Conservation (phyloP, 2,113 vertebrate genomes). For the Ariopsis seemanni region DNA sequence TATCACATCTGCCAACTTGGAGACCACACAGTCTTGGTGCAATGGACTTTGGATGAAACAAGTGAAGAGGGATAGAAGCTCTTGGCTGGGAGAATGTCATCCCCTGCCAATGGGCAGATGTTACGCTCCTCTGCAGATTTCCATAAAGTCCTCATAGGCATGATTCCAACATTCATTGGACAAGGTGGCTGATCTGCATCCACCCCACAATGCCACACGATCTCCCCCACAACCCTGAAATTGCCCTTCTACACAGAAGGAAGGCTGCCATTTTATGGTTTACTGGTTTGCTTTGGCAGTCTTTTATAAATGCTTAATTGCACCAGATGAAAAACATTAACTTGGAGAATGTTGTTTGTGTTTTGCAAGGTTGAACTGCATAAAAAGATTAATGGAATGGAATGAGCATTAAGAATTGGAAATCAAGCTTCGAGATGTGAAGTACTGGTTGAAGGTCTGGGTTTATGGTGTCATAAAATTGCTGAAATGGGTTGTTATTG, state of each 20-base stretch:
- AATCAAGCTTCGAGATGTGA: slow-evolving; percentile 34
- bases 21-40: slow-evolving; percentile 16
- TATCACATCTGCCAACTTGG: slow-evolving; percentile 1
- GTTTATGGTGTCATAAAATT: slow-evolving; percentile 47
- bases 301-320: slow-evolving; percentile 44
- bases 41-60: slow-evolving; percentile 3
- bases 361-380: slow-evolving; percentile 43
- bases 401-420: slow-evolving; percentile 25
- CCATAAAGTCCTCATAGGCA: slow-evolving; percentile 28
- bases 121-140: slow-evolving; percentile 47
- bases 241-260: background rate
- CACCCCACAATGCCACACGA: slow-evolving; percentile 1
- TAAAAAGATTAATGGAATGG: slow-evolving; percentile 42
- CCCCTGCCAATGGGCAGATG: slow-evolving; percentile 49
- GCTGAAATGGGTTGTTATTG: slow-evolving; percentile 39
- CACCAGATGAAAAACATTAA: slow-evolving; percentile 38
- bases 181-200: slow-evolving; percentile 29
- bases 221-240: slow-evolving; percentile 2
- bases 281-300: slow-evolving; percentile 40
- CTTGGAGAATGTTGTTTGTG: slow-evolving; percentile 37
- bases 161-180: slow-evolving; percentile 23
- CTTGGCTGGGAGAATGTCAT: slow-evolving; percentile 33
- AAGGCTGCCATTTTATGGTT: slow-evolving; percentile 10
- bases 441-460: slow-evolving; percentile 36
- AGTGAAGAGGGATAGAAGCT: background rate